Evolutionary conservation across 2,888 invertebrate genomes (phyloP), one percentile per base, ranked within the genome.

Genomic region (Hirtodrosophila histrioides): DNA sequence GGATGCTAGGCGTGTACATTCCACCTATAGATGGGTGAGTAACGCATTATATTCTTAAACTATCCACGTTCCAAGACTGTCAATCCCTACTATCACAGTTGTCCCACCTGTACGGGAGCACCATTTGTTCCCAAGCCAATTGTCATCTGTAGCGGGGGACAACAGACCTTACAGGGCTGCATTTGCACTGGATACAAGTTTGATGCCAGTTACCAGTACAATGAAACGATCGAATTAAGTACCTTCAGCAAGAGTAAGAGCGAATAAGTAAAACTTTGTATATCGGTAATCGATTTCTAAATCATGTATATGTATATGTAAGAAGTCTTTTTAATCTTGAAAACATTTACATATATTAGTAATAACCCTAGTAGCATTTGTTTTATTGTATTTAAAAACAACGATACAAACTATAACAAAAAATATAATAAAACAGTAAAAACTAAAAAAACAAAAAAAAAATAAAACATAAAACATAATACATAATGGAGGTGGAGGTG

Each of bases 81-180:
- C 17, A 17, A 17, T 17, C 17, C 17, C 17, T 17, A 17, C 17
- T 17, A 17, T 17, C 17, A 1, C 7, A 31, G 31, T 0, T 53
- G 53, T 12, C 53, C 43, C 7, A 33, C 35, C 4, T 53, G 53
- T 4, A 53, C 53, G 2, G 43, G 43, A 3, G 35, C 35, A 8
- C 41, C 41, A 3, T 53, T 44, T 24, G 12, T 11, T 10, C 53
- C 43, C 9, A 43, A 35, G 40, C 43, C 24, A 2, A 8, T 35
- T 33, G 3, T 36, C 3, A 11, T 27, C 35, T 44, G 53, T 12
- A 31, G 35, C 33, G 53, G 53, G 8, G 43, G 53, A 3, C 53
- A 53, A 31, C 53, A 53, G 12, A 39, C 17, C 31, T 2, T 2
- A 17, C 17, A 27, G 4, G 27, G 27, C 36, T 36, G 36, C 36